These are phyloP conservation scores for Latrodectus hesperus DNA, from an alignment of 2,888 invertebrate genomes.

Conservation along the genomic window DNA sequence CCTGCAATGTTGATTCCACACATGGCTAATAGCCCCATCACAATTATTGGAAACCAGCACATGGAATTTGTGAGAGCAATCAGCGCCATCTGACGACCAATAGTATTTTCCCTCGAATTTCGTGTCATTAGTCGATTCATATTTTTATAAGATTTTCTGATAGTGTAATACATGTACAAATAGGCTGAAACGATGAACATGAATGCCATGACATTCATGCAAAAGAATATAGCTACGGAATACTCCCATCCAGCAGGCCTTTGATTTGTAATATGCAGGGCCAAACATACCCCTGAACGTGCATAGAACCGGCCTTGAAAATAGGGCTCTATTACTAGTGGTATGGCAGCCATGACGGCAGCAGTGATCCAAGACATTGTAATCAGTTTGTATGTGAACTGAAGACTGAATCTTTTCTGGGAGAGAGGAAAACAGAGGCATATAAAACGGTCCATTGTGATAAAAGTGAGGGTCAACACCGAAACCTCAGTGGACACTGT, in stretches of 20 bases:
- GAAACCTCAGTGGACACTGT: conserved; percentile 75
- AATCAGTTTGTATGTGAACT: conserved; percentile 70
- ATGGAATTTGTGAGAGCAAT: conserved; percentile 73
- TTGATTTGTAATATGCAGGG: conserved; percentile 73
- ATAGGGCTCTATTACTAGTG: conserved; percentile 72
- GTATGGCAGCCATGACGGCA: conserved; percentile 72
- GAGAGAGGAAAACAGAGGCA: conserved; percentile 75
- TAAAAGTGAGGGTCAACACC: conserved; percentile 75
- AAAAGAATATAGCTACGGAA: conserved; percentile 73
- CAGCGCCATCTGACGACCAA: conserved; percentile 73
- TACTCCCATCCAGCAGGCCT: conserved; percentile 74
- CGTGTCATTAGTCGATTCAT: conserved; percentile 64
- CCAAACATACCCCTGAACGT: conserved; percentile 74
- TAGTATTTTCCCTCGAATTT: conserved; percentile 71
- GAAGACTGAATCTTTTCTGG: conserved; percentile 70
- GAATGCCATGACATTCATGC: conserved; percentile 73
- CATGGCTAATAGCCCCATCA: conserved; percentile 72
- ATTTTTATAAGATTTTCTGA: conserved; percentile 66
- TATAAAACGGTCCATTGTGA: conserved; percentile 75
- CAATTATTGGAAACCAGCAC: conserved; percentile 73
- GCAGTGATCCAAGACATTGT: conserved; percentile 72
- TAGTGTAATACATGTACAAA: conserved; percentile 72
- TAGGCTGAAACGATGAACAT: conserved; percentile 73
- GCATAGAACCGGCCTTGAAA: conserved; percentile 73
- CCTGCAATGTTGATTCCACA: conserved; percentile 69